Evolutionary conservation across 2,113 vertebrate species (phyloP), one percentile per base, ranked within the genome.

Genomic region (Chauna torquata): DNA sequence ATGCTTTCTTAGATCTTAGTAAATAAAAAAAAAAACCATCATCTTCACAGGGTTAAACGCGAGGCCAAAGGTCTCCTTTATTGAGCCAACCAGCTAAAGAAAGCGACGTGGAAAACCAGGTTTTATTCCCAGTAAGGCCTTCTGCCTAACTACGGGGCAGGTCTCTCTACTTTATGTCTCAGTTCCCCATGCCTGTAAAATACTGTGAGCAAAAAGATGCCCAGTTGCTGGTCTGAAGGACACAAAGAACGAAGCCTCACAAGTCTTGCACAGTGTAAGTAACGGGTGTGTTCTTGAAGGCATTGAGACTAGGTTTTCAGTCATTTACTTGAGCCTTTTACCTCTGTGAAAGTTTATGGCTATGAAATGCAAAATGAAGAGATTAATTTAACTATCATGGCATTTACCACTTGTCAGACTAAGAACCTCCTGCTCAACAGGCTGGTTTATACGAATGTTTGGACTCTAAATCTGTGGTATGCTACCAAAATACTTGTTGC

Each of bases 381-480:
- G 27, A 49, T 6, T 45, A 16, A 71, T 5, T 47, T 25, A 38
- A 34, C 40, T 55, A 25, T 7, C 55, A 34, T 27, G 57, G 24
- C 18, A 42, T 9, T 80, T 64, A n/a, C 32, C 36, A 4, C 7
- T n/a, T 17, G 8, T 25, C 50, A 78, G 54, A 61, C 38, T 22
- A 24, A 62, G 76, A 77, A 58, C 4, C 6, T 27, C 30, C 42
- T 12, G 34, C 57, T 59, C 42, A 18, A 5, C 66, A 22, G 66
- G 7, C 55, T 40, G 81, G 17, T 30, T 55, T n/a, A 16, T 6
- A 18, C 0, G 0, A 55, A 38, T 0, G 0, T 9, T 8, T 36
- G 40, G 76, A 32, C 40, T 32, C 22, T 4, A 5, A 2, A 0
- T 12, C 42, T 42, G 25, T 45, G 30, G 12, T 3, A 13, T 16